Conservation (phyloP, 2,113 vertebrate genomes). For the Glaucomys volans region DNA sequence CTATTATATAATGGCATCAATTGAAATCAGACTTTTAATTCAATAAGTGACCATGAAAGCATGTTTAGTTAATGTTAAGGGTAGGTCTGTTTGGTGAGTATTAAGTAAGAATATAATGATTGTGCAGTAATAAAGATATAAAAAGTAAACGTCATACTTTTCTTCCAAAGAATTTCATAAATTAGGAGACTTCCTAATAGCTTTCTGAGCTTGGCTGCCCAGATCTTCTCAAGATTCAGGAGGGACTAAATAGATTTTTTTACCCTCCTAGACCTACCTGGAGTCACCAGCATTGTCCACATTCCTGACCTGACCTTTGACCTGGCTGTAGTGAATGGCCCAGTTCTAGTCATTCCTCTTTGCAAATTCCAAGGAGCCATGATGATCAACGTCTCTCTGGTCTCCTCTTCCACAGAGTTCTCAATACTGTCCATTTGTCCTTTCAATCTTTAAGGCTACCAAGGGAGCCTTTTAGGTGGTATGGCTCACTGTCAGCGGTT, state of each 20-base stretch:
- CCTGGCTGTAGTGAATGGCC: conserved; percentile 81
- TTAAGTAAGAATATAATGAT: conserved; percentile 58
- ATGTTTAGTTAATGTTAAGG: neutral
- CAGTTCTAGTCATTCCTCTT: conserved; percentile 80
- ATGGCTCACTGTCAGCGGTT: conserved; percentile 79
- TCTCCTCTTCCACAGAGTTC: conserved; percentile 82
- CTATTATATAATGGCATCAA: neutral
- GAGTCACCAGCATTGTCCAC: conserved; percentile 82
- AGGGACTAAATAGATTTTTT: conserved; percentile 45
- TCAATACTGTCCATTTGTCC: conserved; percentile 81
- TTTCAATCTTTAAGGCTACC: conserved; percentile 80
- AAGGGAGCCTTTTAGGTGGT: conserved; percentile 70
- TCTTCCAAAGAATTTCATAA: conserved; percentile 63
- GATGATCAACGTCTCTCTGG: conserved; percentile 79
- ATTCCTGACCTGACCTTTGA: conserved; percentile 84
- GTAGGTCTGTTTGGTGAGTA: conserved; percentile 14
- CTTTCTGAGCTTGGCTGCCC: conserved; percentile 64
- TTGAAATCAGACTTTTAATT: conserved; percentile 52
- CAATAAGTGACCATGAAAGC: conserved; percentile 21
- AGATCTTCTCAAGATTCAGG: conserved; percentile 67
- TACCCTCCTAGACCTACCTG: conserved; percentile 84
- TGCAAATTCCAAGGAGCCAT: conserved; percentile 81
- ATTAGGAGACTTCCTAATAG: conserved; percentile 58
- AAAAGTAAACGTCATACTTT: conserved; percentile 64
- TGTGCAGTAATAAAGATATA: neutral